phyloP scores from a whole-genome alignment of 2,888 invertebrate species.

The Protodeltote pygarga region DNA sequence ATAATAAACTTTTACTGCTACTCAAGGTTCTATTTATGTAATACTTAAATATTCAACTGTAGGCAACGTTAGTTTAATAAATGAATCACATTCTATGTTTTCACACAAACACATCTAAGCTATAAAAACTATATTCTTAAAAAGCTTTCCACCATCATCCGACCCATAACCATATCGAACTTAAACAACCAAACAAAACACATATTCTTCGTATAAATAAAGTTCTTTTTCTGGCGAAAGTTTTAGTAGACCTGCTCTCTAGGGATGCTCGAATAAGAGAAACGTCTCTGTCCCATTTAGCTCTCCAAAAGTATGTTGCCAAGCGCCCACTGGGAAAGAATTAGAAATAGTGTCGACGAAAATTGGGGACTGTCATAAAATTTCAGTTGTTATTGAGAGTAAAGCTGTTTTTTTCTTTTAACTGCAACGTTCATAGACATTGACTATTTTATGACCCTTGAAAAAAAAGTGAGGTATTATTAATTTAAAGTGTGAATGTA shows the following conservation, averaged over 20 bases:
- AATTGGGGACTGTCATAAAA: constrained; percentile 36
- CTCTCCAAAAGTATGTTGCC: constrained; percentile 28
- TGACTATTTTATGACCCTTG: too few relatives aligned
- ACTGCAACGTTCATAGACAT: too few relatives aligned
- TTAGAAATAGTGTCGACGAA: constrained; percentile 39
- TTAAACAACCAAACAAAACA: constrained; percentile 22
- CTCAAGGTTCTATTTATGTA: too few relatives aligned
- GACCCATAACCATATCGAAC: constrained; percentile 18
- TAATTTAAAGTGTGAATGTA: too few relatives aligned
- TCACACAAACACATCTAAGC: too few relatives aligned
- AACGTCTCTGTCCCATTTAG: constrained; percentile 36
- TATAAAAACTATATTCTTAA: constrained; percentile 23
- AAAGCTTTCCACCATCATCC: constrained; percentile 22
- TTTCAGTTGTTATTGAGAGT: too few relatives aligned
- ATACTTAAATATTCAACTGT: too few relatives aligned
- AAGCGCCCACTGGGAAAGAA: constrained; percentile 22
- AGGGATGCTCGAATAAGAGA: constrained; percentile 42
- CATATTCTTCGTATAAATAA: constrained; percentile 29
- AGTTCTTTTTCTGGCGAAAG: constrained; percentile 37
- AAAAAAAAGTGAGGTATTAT: too few relatives aligned
- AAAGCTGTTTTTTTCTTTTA: too few relatives aligned
- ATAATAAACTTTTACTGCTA: too few relatives aligned
- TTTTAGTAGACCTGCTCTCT: constrained; percentile 39
- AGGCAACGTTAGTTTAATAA: too few relatives aligned
- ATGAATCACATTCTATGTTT: too few relatives aligned